Base-by-base conservation (phyloP, 1,140 invertebrate genomes). In the Hycleus phaleratus region DNA sequence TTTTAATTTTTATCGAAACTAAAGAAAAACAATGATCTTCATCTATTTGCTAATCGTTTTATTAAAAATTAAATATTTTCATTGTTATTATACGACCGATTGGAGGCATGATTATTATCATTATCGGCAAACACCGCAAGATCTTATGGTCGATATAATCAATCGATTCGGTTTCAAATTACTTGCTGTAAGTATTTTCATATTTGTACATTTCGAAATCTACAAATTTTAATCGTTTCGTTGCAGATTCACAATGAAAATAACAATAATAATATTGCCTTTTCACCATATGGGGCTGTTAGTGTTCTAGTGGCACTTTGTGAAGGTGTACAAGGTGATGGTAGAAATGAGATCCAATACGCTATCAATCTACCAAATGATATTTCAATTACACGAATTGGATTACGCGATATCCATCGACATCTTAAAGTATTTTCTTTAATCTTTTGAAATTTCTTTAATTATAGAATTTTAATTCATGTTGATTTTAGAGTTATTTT, bases 231-330 rank as follows among this genome's bases (percentile, higher is more conserved):
- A 39, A 18, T 18, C 18, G 12, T 12, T 9, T 5, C 9, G 38
- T 7, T 39, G 10, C 10, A 73, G 75, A 70, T 62, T 57, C 66
- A 71, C 62, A 69, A 72, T 63, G 63, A 68, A 66, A 48, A 68
- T 57, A 80, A 85, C 65, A 79, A 82, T n/a, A 87, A 89, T 66
- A 91, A 91, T 67, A 84, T 90, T n/a, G 88, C 87, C 5, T 88
- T 90, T 71, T 91, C 88, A 1, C 88, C 89, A 3, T 88, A 88
- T 38, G 87, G 88, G 0, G 71, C 88, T 51, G 82, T 85, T 62
- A 88, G 87, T 61, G 86, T 91, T 7, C 73, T 90, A 42, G 80
- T 87, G 18, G 85, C 88, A 0, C 73, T 91, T 8, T 87, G 84
- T 66, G 89, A 91, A 71, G 89, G 88, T 25, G 79, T 87, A 0